phyloP scores from a whole-genome alignment of 2,888 invertebrate genomes.

The Coecobrya sp. region DNA sequence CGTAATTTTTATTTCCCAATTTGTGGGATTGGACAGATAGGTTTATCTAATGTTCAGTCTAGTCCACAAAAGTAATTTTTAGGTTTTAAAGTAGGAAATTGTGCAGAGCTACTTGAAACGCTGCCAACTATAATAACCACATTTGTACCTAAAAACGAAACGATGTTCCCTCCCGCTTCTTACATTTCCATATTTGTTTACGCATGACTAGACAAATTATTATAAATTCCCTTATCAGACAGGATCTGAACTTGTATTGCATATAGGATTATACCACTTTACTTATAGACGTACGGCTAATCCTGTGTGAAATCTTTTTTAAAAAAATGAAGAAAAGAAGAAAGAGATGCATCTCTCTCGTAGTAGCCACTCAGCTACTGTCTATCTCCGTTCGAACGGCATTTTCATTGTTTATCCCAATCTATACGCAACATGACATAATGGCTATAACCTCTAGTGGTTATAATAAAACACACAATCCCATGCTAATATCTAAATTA shows the following conservation, averaged over 20 bases:
- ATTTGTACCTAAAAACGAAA: constrained; percentile 40
- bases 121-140: constrained; percentile 55
- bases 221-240: constrained; percentile 72
- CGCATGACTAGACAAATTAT: constrained; percentile 80
- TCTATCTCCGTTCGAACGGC: not conserved
- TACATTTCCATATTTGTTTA: constrained; percentile 76
- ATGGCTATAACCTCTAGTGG: not conserved
- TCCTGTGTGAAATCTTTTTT: constrained; percentile 32
- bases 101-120: constrained; percentile 61
- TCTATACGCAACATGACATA: not conserved
- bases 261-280: too few relatives aligned
- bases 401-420: not conserved
- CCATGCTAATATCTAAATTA: too few relatives aligned
- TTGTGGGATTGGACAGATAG: constrained; percentile 22
- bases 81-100: constrained; percentile 35
- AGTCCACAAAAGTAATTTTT: constrained; percentile 22
- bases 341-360: constrained; percentile 53
- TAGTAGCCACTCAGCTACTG: not conserved
- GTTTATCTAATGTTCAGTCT: not conserved
- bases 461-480: not conserved
- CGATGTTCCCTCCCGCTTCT: constrained; percentile 38
- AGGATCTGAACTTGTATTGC: constrained; percentile 55
- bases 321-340: constrained; percentile 4
- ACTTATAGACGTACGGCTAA: not conserved
- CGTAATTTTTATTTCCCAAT: constrained; percentile 14